Evolutionary conservation across 23 tunicate species (phyloP).

Genomic region (Aplidium turbinatum): DNA sequence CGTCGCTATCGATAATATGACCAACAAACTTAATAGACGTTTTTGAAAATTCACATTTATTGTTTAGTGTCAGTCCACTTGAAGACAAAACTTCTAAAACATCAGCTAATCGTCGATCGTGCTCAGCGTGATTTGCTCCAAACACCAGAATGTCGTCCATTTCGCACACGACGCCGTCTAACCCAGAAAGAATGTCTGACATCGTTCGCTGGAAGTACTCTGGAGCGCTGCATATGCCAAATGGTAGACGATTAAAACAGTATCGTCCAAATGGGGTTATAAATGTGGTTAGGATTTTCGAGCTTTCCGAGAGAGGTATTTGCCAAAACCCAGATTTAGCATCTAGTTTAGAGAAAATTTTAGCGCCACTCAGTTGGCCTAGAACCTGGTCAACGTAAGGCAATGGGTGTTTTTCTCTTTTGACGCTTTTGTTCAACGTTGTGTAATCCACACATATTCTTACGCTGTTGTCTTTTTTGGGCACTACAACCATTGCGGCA

Average conservation of each 20-base stretch:
- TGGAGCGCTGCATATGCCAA: conserved; percentile 41
- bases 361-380: conserved; percentile 12
- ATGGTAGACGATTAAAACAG: conserved; percentile 53
- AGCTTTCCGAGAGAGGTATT: conserved; percentile 32
- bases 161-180: conserved; percentile 1
- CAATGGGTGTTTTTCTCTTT: conserved; percentile 21
- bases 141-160: conserved; percentile 25
- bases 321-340: conserved; percentile 65
- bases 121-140: conserved; percentile 12
- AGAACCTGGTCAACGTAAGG: conserved; percentile 40
- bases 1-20: conserved; percentile 24
- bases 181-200: conserved; percentile 9
- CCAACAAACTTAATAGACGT: conserved; percentile 16
- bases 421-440: conserved; percentile 27
- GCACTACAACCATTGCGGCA: conserved; percentile 47
- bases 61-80: conserved; percentile 15
- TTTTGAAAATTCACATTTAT: conserved; percentile 29
- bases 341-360: conserved; percentile 47
- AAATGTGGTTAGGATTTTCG: conserved; percentile 28
- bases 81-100: conserved; percentile 1
- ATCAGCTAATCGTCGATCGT: conserved; percentile 10
- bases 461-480: conserved; percentile 33
- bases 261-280: conserved; percentile 29
- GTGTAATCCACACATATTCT: conserved; percentile 55
- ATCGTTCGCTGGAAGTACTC: conserved; percentile 39